Base-by-base conservation (phyloP, 2,888 invertebrate species). In the Aleiodes testaceus region DNA sequence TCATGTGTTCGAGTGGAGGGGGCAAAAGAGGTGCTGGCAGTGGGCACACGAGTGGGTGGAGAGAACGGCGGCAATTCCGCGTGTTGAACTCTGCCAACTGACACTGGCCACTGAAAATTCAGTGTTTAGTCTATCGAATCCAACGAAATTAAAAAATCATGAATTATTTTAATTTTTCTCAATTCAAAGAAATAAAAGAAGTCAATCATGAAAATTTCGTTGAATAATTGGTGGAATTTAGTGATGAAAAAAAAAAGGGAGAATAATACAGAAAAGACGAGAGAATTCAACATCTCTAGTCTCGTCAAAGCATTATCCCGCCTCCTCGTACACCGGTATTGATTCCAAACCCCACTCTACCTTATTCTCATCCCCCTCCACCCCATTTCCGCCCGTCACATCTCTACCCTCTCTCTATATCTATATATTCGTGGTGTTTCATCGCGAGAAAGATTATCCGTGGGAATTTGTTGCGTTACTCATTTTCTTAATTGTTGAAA, bases 251-350 rank as follows among this genome's bases (percentile, higher is more conserved):
- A 16, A 16, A 49, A 42, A 52, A 42, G 36, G 69, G 61, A 11
- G 22, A 44, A 26, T 30, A 49, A 36, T 22, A 42, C 42, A 26
- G 66, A 67, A n/a, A 66, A 66, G 18, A 63, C 16, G 45, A 7
- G n/a, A 66, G 44, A 66, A 18, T 69, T 64, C 67, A 59, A 64
- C 45, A 36, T 20, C 61, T 69, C 53, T 49, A 81, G 78, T 81
- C 84, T 82, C 83, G 82, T 82, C 83, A 83, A 84, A 79, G 82
- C 82, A 84, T 84, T 85, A 84, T 83, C 83, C 83, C 82, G 79
- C 82, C 80, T 80, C 80, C 81, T 81, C 82, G 80, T 82, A 80
- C 82, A 82, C 83, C 81, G 82, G 84, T 84, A 84, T 84, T 84
- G 84, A 84, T 84, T 84, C 82, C 82, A 79, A 80, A 42, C 36